Evolutionary conservation across 2,113 vertebrate genomes (phyloP), one percentile per base, ranked within the genome.

Genomic region (Paratilapia polleni): DNA sequence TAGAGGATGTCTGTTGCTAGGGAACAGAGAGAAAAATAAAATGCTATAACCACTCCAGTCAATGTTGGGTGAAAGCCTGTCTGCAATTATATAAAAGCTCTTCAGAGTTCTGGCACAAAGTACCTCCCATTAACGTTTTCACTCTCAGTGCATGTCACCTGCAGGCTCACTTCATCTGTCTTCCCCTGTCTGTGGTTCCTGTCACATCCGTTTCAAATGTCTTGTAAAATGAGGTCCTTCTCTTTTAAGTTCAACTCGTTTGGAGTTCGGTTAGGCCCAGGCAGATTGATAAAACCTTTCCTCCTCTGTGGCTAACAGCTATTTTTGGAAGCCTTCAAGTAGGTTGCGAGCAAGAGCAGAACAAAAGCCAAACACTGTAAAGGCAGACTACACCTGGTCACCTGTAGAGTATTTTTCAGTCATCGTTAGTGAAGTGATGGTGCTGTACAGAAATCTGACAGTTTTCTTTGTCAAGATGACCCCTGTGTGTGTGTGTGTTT

Each of bases 21-120:
- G 95, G 87, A 96, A 96, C 96, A 92, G 94, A 92, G 94, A 88
- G 88, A 89, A 94, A 93, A 94, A 95, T 90, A 95, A 94, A 94
- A 95, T 88, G 90, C 91, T 94, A 92, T 94, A 95, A 93, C 89
- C 93, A 94, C 92, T 95, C 89, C 90, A 92, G 92, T 95, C 92
- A 92, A 89, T 83, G 91, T 89, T 90, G 91, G 92, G 87, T 87
- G 91, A 95, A 95, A 96, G 90, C 94, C 94, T 93, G 87, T 93
- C 89, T 91, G 91, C 92, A 95, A 95, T 95, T 96, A 95, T 91
- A 95, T 95, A 95, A 95, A 94, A 83, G 92, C 94, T 94, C 90
- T 94, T 93, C 90, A 90, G 88, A 87, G 89, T 87, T 92, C 85
- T 85, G 85, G 80, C 81, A 89, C 88, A 88, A 87, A 93, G 92